phyloP scores from a whole-genome alignment of 2,888 invertebrate genomes.

The Hemithea aestivaria region DNA sequence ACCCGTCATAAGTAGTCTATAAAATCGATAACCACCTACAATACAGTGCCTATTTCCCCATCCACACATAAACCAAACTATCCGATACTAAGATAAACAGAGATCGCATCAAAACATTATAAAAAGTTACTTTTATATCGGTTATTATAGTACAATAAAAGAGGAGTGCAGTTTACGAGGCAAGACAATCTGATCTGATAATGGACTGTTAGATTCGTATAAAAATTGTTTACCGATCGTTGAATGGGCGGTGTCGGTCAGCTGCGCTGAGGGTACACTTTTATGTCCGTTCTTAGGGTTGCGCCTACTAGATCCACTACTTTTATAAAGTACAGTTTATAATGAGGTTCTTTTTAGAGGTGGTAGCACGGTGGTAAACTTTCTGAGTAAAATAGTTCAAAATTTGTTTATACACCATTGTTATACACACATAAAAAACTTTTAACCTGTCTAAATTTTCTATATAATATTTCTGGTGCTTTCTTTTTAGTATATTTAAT shows the following conservation, averaged over 20 bases:
- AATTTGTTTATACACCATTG: too few species aligned
- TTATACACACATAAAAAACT: too few species aligned
- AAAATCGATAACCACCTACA: conserved; percentile 36
- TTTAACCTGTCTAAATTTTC: too few species aligned
- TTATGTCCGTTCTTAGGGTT: conserved; percentile 18
- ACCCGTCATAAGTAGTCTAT: conserved; percentile 31
- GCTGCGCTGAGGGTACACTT: conserved; percentile 16
- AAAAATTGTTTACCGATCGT: conserved; percentile 57
- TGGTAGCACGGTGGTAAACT: too few species aligned
- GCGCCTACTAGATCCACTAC: conserved; percentile 1
- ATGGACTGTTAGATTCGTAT: conserved; percentile 51
- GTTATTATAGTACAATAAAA: conserved; percentile 71
- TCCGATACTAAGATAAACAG: conserved; percentile 64
- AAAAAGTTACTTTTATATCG: conserved; percentile 62
- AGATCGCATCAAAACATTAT: conserved; percentile 59
- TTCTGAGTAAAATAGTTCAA: too few species aligned
- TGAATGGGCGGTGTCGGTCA: conserved; percentile 7
- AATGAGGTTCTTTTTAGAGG: too few species aligned
- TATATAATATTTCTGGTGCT: too few species aligned
- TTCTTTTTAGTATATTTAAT: too few species aligned
- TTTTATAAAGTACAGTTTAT: too few species aligned
- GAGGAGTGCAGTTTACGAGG: conserved; percentile 38
- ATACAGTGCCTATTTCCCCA: conserved; percentile 35
- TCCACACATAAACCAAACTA: conserved; percentile 45
- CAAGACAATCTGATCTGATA: conserved; percentile 60